phyloP scores from a whole-genome alignment of 1,140 invertebrate genomes.

The Sminthurinus signatus region DNA sequence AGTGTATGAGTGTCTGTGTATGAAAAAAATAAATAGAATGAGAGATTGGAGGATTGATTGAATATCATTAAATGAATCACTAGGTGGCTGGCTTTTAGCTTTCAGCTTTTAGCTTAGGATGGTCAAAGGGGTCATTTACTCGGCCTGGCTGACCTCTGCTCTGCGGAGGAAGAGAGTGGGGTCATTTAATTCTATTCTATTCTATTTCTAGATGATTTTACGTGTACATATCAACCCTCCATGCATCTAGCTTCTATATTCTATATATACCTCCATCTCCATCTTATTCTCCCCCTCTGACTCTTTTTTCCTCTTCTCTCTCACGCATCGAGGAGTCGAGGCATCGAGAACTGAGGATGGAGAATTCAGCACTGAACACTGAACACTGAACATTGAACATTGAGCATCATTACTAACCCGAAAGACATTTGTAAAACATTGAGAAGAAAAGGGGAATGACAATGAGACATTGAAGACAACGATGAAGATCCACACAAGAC shows the following conservation, averaged over 20 bases:
- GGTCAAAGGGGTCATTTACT: slow-evolving; percentile 20
- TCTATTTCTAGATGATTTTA: too few relatives aligned
- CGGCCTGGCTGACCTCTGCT: background rate
- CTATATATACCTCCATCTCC: background rate
- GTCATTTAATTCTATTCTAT: background rate
- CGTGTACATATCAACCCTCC: too few relatives aligned
- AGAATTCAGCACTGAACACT: too few relatives aligned
- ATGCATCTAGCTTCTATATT: background rate
- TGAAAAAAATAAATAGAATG: background rate
- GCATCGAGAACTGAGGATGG: too few relatives aligned
- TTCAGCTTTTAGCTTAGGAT: too few relatives aligned
- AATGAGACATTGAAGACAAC: background rate
- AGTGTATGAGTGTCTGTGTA: background rate
- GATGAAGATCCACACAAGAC: background rate
- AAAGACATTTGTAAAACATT: too few relatives aligned
- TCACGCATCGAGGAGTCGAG: too few relatives aligned
- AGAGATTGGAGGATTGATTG: slow-evolving; percentile 17
- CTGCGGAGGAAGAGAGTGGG: slow-evolving; percentile 1
- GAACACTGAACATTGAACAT: too few relatives aligned
- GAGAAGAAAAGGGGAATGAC: too few relatives aligned
- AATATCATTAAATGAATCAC: slow-evolving; percentile 20
- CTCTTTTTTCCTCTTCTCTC: too few relatives aligned
- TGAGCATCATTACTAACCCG: too few relatives aligned
- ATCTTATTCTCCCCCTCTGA: too few relatives aligned
- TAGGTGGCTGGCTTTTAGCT: slow-evolving; percentile 15